These are phyloP conservation scores for Lysiphlebus fabarum DNA, from an alignment of 1,140 invertebrate genomes.

Conservation along the genomic window DNA sequence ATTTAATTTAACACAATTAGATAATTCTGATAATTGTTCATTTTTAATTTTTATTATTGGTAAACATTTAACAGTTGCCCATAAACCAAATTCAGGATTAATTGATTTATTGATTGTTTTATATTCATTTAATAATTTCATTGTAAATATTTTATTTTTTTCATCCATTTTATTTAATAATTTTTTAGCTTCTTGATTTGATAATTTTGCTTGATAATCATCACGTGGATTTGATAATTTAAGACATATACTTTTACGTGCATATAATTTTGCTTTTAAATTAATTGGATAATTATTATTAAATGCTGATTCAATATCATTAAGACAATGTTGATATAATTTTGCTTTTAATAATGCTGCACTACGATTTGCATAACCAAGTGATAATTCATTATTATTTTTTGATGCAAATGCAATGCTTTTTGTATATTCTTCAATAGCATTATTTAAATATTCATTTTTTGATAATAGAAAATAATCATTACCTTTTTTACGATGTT, in stretches of 20 bases:
- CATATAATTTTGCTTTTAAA: conserved; percentile 9
- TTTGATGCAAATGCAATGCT: conserved; percentile 7
- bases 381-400: conserved; percentile 13
- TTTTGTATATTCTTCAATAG: conserved; percentile 7
- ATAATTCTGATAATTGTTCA: conserved; percentile 1
- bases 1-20: background rate
- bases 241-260: conserved; percentile 1
- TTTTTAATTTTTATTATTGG: background rate
- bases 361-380: conserved; percentile 20
- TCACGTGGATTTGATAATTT: too few species aligned
- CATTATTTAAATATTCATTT: too few species aligned
- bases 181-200: background rate
- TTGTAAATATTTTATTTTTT: background rate
- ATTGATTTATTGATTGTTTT: conserved; percentile 3
- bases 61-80: conserved; percentile 3
- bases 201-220: background rate
- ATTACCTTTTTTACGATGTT: too few species aligned
- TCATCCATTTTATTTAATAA: conserved; percentile 7
- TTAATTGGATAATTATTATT: conserved; percentile 6
- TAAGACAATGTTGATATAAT: conserved; percentile 13
- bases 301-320: conserved; percentile 14
- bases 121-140: background rate
- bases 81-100: conserved; percentile 5
- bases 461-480: too few species aligned
- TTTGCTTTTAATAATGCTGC: conserved; percentile 11